phyloP scores from a whole-genome alignment of 2,797 vertebrate genomes.

The Triplophysa bombifrons region DNA sequence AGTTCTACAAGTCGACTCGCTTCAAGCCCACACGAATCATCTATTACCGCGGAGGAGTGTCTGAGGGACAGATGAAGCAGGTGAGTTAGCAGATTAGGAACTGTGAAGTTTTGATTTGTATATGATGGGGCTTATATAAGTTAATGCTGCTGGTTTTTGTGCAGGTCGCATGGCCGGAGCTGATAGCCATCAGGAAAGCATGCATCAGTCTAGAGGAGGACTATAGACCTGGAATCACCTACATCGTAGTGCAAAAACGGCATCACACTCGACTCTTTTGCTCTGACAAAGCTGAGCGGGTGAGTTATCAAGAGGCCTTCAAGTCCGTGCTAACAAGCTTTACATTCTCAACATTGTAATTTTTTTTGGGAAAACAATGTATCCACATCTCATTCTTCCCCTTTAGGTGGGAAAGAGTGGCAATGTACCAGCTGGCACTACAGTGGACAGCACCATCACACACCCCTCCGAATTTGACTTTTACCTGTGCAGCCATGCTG shows the following conservation, averaged over 20 bases:
- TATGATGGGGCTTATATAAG: not conserved
- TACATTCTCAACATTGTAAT: not conserved
- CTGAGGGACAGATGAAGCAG: slow-evolving; percentile 99
- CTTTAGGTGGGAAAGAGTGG: slow-evolving; percentile 96
- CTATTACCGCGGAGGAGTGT: slow-evolving; percentile 96
- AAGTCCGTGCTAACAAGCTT: not conserved
- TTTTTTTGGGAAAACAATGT: not conserved
- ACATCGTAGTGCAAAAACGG: slow-evolving; percentile 98
- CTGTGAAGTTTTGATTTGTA: not conserved
- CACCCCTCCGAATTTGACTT: slow-evolving; percentile 99
- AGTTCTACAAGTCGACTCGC: slow-evolving; percentile 98
- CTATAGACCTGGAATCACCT: slow-evolving; percentile 96
- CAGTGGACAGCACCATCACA: slow-evolving; percentile 98
- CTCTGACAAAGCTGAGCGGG: slow-evolving; percentile 97
- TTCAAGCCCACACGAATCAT: slow-evolving; percentile 98
- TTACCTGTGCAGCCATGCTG: slow-evolving; percentile 99
- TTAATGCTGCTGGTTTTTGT: not conserved
- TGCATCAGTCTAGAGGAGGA: slow-evolving; percentile 99
- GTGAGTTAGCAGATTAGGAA: slow-evolving; percentile 63
- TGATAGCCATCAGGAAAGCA: slow-evolving; percentile 97
- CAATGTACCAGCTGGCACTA: slow-evolving; percentile 97
- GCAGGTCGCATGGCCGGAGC: slow-evolving; percentile 97
- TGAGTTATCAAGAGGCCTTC: slow-evolving; percentile 63
- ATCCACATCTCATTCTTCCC: not conserved
- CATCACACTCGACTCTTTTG: slow-evolving; percentile 98